phyloP scores from a whole-genome alignment of 2,888 invertebrate species.

The Globia sparganii region DNA sequence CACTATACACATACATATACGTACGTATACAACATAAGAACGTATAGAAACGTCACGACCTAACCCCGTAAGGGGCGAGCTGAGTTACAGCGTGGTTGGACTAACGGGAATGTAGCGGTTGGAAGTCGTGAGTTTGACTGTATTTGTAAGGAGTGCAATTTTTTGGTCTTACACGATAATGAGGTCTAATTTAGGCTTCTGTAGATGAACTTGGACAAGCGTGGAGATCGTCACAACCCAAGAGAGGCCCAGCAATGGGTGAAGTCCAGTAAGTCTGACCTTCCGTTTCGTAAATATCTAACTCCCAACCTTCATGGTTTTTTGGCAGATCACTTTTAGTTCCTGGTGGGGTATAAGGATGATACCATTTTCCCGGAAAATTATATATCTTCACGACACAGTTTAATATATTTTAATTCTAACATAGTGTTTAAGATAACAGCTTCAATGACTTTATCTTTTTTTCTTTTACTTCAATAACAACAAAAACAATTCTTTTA shows the following conservation, averaged over 20 bases:
- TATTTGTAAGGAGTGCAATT: background rate
- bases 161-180: background rate
- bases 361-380: too few species aligned
- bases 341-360: too few species aligned
- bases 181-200: background rate
- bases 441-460: background rate
- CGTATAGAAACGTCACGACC: slow-evolving; percentile 49
- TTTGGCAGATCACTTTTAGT: too few species aligned
- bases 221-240: too few species aligned
- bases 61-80: slow-evolving; percentile 26
- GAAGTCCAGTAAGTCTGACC: too few species aligned
- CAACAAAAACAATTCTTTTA: background rate
- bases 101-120: slow-evolving; percentile 27
- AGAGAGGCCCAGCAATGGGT: too few species aligned
- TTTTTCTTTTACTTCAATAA: background rate
- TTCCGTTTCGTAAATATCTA: too few species aligned
- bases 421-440: background rate
- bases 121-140: slow-evolving; percentile 18
- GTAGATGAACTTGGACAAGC: too few species aligned
- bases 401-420: too few species aligned
- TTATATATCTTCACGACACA: too few species aligned
- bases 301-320: too few species aligned
- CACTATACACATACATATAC: background rate
- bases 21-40: background rate
- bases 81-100: slow-evolving; percentile 35